Conservation (phyloP, 2,113 vertebrate genomes). For the Baryphthengus martii region DNA sequence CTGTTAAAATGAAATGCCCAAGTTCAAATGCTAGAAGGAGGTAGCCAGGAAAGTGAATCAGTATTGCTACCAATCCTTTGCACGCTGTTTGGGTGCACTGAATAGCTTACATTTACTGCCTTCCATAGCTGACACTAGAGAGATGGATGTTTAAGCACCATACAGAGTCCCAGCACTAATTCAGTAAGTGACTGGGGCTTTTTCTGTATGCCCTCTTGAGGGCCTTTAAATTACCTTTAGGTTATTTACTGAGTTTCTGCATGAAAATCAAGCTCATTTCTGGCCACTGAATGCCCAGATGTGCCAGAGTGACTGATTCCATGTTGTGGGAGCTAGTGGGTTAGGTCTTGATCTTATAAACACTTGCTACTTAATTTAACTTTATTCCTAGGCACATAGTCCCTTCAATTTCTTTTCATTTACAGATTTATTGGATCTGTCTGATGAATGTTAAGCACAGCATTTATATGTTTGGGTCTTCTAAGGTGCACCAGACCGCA, state of each 20-base stretch:
- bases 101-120: not conserved
- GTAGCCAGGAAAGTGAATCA: not conserved
- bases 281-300: not conserved
- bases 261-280: slow-evolving; percentile 2
- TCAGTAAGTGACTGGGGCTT: not conserved
- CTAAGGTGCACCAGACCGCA: not conserved
- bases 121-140: not conserved
- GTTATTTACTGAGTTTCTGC: slow-evolving; percentile 17
- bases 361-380: slow-evolving; percentile 6
- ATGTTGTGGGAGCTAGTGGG: not conserved
- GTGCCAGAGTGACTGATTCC: slow-evolving; percentile 7
- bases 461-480: not conserved
- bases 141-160: not conserved
- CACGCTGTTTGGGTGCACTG: not conserved
- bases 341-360: slow-evolving; percentile 14
- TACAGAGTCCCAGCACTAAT: not conserved
- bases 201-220: slow-evolving; percentile 3
- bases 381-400: not conserved
- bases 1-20: not conserved
- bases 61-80: not conserved
- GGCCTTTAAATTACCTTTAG: not conserved
- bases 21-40: not conserved
- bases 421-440: not conserved
- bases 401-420: not conserved
- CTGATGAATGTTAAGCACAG: not conserved